Conservation (phyloP, 2,113 vertebrate species). For the Oryzias woworae region DNA sequence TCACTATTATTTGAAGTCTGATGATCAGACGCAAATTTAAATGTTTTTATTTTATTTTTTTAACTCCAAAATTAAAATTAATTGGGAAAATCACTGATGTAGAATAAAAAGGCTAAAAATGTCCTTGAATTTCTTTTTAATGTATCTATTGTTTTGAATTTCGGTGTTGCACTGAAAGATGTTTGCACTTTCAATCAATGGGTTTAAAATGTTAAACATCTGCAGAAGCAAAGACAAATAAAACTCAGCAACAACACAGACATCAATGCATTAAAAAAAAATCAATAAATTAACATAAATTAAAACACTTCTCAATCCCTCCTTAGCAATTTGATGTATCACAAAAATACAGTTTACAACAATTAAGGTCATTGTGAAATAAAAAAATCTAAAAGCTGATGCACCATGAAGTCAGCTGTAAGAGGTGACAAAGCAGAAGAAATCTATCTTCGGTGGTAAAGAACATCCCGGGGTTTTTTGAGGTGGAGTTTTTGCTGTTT, state of each 20-base stretch:
- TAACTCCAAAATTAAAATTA: background rate
- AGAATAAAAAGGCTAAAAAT: too few relatives aligned
- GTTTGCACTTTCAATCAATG: too few relatives aligned
- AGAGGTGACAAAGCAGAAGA: conserved; percentile 24
- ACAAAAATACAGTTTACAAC: background rate
- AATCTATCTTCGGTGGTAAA: conserved; percentile 25
- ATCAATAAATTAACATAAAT: conserved; percentile 54
- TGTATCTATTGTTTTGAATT: too few relatives aligned
- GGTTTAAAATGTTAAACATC: too few relatives aligned
- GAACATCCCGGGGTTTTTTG: conserved; percentile 42
- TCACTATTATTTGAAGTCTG: background rate
- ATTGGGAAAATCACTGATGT: too few relatives aligned
- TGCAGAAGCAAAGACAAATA: too few relatives aligned
- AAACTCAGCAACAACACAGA: too few relatives aligned
- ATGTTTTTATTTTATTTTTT: background rate
- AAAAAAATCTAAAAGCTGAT: conserved; percentile 14
- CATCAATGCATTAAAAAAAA: conserved; percentile 1
- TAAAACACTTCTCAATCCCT: conserved; percentile 50
- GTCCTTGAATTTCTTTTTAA: too few relatives aligned
- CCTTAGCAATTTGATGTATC: conserved; percentile 6
- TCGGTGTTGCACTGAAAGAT: too few relatives aligned
- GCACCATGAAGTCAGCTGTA: conserved; percentile 20
- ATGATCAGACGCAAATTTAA: background rate
- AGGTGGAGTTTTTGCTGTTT: conserved; percentile 42
- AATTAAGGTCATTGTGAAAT: background rate